Evolutionary conservation across 35 echinoderm and acorn worm species (phyloP).

Genomic region (Patiria miniata): DNA sequence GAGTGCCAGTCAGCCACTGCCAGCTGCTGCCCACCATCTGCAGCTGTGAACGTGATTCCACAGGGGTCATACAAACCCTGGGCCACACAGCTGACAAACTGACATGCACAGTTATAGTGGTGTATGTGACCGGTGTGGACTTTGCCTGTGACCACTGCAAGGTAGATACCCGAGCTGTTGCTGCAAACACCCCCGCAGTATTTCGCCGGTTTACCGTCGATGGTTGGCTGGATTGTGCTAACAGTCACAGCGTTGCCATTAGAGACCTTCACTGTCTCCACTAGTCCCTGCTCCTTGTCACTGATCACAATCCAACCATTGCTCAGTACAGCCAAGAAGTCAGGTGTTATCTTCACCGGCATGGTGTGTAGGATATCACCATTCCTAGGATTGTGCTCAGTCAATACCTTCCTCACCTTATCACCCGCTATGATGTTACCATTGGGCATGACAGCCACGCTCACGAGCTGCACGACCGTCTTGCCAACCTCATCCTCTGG

Average conservation of each 20-base stretch:
- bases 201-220: not conserved
- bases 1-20: constrained; percentile 11
- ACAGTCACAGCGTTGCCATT: not conserved
- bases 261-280: not conserved
- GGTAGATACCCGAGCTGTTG: not conserved
- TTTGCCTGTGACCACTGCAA: not conserved
- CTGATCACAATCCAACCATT: not conserved
- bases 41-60: not conserved
- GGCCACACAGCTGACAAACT: not conserved
- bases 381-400: not conserved
- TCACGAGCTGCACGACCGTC: not conserved
- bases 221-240: constrained; percentile 3
- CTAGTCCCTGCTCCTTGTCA: not conserved
- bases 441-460: too few species aligned
- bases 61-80: not conserved
- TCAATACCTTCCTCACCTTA: too few species aligned
- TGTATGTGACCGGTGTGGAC: not conserved
- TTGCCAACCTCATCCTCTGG: not conserved
- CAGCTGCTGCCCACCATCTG: constrained; percentile 9
- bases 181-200: not conserved
- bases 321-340: not conserved
- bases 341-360: not conserved
- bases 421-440: too few species aligned
- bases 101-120: not conserved
- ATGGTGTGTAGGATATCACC: not conserved